A percentile compares a stretch with the other conserved stretches of the same genome.
These are phyloP conservation scores for Drosophila mulleri DNA, from an alignment of 2,888 invertebrate species.

Conservation along the genomic window DNA sequence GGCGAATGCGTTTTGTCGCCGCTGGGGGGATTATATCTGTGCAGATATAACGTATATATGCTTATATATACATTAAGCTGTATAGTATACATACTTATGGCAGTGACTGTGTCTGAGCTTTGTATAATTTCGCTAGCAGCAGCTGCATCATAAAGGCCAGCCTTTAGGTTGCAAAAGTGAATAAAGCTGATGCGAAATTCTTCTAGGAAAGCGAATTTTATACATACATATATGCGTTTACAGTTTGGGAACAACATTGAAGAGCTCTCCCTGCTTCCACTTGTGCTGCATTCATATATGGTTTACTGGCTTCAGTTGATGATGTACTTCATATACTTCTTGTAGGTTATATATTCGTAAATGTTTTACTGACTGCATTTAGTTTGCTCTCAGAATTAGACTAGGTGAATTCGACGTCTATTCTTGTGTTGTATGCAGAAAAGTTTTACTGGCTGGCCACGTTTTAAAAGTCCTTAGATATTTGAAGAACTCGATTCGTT, in stretches of 20 bases:
- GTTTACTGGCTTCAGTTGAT: constrained; percentile 4
- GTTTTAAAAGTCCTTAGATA: neutral
- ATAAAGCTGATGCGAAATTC: constrained; percentile 2
- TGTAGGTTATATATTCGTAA: neutral
- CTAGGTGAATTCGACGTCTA: too few species aligned
- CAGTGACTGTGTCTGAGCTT: constrained; percentile 23
- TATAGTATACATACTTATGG: constrained; percentile 26
- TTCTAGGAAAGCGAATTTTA: constrained; percentile 15
- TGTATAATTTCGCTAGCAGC: constrained; percentile 1
- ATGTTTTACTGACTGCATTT: neutral
- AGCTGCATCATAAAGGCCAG: constrained; percentile 15
- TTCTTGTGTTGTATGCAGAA: neutral
- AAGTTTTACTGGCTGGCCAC: neutral
- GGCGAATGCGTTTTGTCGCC: constrained; percentile 38
- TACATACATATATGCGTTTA: neutral
- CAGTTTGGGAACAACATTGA: neutral
- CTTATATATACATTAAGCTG: constrained; percentile 3
- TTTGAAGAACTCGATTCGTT: neutral
- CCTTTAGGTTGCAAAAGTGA: constrained; percentile 5
- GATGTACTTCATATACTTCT: neutral
- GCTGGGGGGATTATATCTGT: constrained; percentile 48
- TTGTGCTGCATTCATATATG: constrained; percentile 18
- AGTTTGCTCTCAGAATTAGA: neutral
- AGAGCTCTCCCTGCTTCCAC: neutral
- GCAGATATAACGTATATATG: constrained; percentile 11